Evolutionary conservation across 2,888 invertebrate genomes (phyloP).

Genomic region (Branchellion lobata): DNA sequence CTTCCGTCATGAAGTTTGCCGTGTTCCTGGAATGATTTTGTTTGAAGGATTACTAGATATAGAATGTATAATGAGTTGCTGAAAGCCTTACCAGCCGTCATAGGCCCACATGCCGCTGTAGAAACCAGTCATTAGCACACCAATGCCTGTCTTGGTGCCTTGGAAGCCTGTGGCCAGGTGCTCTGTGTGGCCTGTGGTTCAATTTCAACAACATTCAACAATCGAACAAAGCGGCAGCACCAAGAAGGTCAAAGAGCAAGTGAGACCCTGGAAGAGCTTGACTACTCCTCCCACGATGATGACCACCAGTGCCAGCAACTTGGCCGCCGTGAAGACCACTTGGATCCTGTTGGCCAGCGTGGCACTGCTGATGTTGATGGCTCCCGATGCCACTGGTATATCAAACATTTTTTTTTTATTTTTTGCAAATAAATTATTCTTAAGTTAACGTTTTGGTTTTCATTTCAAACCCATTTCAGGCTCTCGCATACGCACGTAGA

Average conservation of each 20-base stretch:
- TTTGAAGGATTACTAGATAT: no score
- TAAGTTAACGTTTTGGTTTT: no score
- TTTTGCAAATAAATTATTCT: no score
- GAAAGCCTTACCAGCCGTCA: constrained; percentile 65
- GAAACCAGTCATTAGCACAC: constrained; percentile 87
- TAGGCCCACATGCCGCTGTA: constrained; percentile 94
- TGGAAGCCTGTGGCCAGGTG: constrained; percentile 81
- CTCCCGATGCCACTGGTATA: constrained; percentile 85
- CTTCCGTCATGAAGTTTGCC: constrained; percentile 51
- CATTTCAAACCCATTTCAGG: no score
- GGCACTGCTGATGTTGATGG: constrained; percentile 91
- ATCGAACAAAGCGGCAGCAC: no score
- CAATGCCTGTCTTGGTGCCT: constrained; percentile 73
- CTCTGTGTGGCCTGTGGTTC: constrained; percentile 56
- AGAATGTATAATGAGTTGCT: no score
- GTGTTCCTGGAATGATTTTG: constrained; percentile 65
- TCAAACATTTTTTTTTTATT: no score
- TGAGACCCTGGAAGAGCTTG: constrained; percentile 78
- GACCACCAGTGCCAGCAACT: constrained; percentile 83
- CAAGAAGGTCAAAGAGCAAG: no score
- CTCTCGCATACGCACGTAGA: not conserved
- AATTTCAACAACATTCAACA: no score
- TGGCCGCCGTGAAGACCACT: constrained; percentile 89
- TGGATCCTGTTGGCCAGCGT: constrained; percentile 88
- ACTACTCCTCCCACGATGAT: constrained; percentile 85